These are phyloP conservation scores for Nerophis lumbriciformis DNA, from an alignment of 2,113 vertebrate genomes.

Conservation along the genomic window DNA sequence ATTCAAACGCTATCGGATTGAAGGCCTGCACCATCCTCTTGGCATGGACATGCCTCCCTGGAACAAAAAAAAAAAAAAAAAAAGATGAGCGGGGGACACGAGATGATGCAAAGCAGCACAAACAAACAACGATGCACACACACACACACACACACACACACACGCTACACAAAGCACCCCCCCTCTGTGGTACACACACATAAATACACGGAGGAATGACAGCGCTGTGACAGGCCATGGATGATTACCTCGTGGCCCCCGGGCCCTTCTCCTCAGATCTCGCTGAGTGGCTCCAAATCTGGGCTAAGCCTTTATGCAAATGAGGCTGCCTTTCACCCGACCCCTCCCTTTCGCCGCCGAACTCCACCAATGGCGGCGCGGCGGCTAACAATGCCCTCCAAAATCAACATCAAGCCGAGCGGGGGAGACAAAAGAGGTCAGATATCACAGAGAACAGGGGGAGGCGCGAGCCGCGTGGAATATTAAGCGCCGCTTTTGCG, in stretches of 20 bases:
- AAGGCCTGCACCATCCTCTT: constrained; percentile 79
- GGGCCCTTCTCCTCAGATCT: constrained; percentile 71
- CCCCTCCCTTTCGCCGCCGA: constrained; percentile 39
- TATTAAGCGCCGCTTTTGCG: constrained; percentile 61
- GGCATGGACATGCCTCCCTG: constrained; percentile 79
- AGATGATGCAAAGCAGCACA: constrained; percentile 46
- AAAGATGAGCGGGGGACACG: constrained; percentile 15
- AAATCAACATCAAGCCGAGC: constrained; percentile 71
- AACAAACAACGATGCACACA: constrained; percentile 46
- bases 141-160: constrained; percentile 39
- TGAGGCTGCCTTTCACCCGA: constrained; percentile 56
- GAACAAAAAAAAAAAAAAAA: constrained; percentile 38
- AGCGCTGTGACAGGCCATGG: constrained; percentile 65
- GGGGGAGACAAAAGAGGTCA: constrained; percentile 72
- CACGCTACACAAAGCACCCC: constrained; percentile 26
- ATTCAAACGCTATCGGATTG: constrained; percentile 74
- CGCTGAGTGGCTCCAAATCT: constrained; percentile 73
- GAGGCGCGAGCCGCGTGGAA: constrained; percentile 60
- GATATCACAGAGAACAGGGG: constrained; percentile 70
- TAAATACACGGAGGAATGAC: constrained; percentile 60
- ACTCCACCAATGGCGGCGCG: constrained; percentile 62
- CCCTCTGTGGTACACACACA: constrained; percentile 35
- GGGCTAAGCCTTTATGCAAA: constrained; percentile 76
- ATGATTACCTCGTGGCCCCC: constrained; percentile 72
- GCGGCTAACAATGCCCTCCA: constrained; percentile 72